phyloP scores from a whole-genome alignment of 2,797 vertebrate genomes.

The Fistularia commersonii region DNA sequence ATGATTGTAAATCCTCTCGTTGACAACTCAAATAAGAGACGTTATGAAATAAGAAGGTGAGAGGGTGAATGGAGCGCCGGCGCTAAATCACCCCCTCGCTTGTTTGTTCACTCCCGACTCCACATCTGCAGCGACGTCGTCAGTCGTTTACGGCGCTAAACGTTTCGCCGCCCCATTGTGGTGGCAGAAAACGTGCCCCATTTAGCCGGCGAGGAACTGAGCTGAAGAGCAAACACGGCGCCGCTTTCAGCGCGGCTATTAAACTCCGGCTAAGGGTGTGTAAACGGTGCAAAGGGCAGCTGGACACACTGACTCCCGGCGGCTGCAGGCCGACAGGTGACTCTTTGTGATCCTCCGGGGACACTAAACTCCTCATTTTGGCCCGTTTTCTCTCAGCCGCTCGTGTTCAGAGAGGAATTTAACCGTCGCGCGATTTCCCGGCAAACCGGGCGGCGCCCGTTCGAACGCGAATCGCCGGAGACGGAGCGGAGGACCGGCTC shows the following conservation, averaged over 20 bases:
- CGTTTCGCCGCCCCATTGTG: constrained; percentile 42
- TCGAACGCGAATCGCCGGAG: too few species aligned
- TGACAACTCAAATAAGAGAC: too few species aligned
- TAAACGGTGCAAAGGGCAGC: constrained; percentile 64
- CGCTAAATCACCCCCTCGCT: too few species aligned
- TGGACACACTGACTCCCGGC: constrained; percentile 62
- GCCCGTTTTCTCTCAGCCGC: neutral
- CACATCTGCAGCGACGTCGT: constrained; percentile 13
- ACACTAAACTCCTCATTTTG: constrained; percentile 14
- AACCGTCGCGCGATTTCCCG: constrained; percentile 26
- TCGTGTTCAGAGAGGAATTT: constrained; percentile 11
- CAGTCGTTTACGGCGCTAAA: constrained; percentile 37
- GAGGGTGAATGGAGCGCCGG: too few species aligned
- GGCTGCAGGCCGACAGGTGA: constrained; percentile 71
- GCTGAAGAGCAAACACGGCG: constrained; percentile 68
- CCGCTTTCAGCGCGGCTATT: constrained; percentile 44
- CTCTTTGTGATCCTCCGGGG: constrained; percentile 42
- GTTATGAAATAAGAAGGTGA: too few species aligned
- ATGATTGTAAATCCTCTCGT: too few species aligned
- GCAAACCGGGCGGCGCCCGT: constrained; percentile 13
- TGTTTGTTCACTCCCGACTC: neutral
- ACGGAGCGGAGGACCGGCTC: too few species aligned
- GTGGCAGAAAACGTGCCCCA: constrained; percentile 25
- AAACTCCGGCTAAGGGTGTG: constrained; percentile 60
- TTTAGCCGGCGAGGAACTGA: constrained; percentile 54